Evolutionary conservation across 2,113 vertebrate species (phyloP).

Genomic region (Catharus minimus): DNA sequence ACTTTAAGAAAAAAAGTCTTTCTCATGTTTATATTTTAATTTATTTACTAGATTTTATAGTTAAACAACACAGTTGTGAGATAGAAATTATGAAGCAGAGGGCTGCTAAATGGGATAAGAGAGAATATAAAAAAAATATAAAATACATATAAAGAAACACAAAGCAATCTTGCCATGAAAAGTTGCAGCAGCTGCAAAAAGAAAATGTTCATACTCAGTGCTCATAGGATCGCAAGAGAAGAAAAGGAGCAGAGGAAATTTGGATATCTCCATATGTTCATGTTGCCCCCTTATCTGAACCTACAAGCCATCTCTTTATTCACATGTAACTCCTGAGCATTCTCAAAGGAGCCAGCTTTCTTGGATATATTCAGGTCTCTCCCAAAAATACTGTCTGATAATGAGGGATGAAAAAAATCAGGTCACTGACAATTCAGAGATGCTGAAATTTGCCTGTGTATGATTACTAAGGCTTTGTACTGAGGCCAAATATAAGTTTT

Average conservation of each 20-base stretch:
- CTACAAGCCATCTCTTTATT: neutral
- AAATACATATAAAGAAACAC: neutral
- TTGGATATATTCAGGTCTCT: neutral
- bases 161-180: neutral
- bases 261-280: rapidly evolving
- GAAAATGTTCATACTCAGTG: neutral
- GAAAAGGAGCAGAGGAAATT: neutral
- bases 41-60: neutral
- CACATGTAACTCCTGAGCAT: neutral
- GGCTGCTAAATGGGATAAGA: neutral
- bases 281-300: neutral
- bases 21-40: neutral
- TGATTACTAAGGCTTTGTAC: neutral
- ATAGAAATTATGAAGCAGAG: neutral
- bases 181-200: neutral
- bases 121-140: neutral
- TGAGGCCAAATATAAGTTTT: neutral
- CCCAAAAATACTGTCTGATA: neutral
- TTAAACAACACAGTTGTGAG: neutral
- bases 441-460: neutral
- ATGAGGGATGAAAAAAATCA: neutral
- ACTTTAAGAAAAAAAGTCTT: neutral
- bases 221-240: neutral
- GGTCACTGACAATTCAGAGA: neutral
- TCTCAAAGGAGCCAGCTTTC: neutral